These are phyloP conservation scores for Anguilla marmorata DNA, from an alignment of 2,797 vertebrate species.

Conservation along the genomic window DNA sequence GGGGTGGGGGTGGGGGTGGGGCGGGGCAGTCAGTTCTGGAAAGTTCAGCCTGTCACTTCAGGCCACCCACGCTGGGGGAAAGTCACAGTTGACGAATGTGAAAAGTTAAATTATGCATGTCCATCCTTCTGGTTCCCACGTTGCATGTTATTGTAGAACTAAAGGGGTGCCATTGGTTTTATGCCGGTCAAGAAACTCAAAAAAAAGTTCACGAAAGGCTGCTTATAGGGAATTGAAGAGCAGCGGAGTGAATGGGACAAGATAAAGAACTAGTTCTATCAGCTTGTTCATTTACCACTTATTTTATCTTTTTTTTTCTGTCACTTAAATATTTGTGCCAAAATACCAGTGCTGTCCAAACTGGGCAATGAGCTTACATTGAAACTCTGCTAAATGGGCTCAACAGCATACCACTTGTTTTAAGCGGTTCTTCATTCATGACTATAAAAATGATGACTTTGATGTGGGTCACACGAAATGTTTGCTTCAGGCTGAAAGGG, in stretches of 20 bases:
- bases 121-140: neutral
- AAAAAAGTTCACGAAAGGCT: neutral
- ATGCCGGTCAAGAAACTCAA: neutral
- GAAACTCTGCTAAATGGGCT: neutral
- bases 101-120: neutral
- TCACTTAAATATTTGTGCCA: neutral
- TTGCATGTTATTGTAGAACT: neutral
- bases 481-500: too few relatives aligned
- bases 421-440: too few relatives aligned
- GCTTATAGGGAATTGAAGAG: neutral
- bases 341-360: neutral
- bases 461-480: too few relatives aligned
- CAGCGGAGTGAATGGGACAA: neutral
- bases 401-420: too few relatives aligned
- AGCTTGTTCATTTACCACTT: neutral
- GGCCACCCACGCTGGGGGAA: neutral
- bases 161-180: neutral
- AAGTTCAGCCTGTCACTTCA: neutral
- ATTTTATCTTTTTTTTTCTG: neutral
- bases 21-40: neutral
- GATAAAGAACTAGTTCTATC: neutral
- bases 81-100: neutral
- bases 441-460: too few relatives aligned
- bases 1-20: neutral
- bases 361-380: neutral